Conservation (phyloP, 2,113 vertebrate species). For the Telmatochromis sp. region DNA sequence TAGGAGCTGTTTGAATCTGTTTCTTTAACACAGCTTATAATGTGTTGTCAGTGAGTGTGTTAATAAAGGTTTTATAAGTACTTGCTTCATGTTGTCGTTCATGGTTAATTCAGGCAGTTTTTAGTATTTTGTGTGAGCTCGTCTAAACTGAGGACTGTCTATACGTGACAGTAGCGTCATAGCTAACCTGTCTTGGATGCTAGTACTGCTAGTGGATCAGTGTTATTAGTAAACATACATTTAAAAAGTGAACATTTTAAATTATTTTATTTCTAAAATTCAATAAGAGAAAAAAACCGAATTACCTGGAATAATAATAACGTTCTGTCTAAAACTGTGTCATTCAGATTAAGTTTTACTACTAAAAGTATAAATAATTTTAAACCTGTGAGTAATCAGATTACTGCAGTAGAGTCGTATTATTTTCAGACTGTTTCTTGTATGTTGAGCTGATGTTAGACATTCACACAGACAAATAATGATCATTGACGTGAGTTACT, state of each 20-base stretch:
- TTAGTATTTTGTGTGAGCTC: background rate
- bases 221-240: background rate
- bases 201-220: background rate
- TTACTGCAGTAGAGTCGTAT: rapidly evolving
- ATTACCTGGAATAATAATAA: rapidly evolving
- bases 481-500: rapidly evolving
- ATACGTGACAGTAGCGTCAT: rapidly evolving
- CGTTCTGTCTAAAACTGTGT: rapidly evolving
- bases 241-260: rapidly evolving
- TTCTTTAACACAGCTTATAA: background rate
- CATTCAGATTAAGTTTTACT: rapidly evolving
- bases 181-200: background rate
- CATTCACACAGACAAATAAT: rapidly evolving
- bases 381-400: background rate
- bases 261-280: rapidly evolving
- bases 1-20: background rate
- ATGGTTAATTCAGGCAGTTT: background rate
- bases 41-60: background rate
- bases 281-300: rapidly evolving
- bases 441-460: background rate
- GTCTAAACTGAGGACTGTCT: rapidly evolving
- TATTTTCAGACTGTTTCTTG: rapidly evolving
- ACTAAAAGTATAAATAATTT: background rate
- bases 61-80: background rate
- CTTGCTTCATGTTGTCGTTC: rapidly evolving